These are phyloP conservation scores for Pedetes capensis DNA, from an alignment of 2,113 vertebrate species.

Conservation along the genomic window DNA sequence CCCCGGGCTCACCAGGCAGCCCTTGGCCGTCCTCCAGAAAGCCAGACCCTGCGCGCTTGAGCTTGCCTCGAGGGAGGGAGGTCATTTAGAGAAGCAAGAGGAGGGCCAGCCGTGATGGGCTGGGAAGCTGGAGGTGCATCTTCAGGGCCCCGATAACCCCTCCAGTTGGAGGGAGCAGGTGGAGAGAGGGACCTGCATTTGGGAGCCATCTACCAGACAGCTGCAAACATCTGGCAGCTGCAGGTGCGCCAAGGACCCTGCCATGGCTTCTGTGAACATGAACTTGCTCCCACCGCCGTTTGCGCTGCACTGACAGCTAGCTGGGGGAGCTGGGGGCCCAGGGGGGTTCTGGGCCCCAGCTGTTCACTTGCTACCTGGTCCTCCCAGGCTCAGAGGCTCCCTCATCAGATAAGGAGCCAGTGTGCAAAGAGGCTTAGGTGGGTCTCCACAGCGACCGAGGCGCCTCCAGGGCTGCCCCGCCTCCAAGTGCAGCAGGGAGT, in stretches of 20 bases:
- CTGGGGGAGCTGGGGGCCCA: not conserved
- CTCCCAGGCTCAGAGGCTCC: not conserved
- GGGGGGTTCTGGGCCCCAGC: no score
- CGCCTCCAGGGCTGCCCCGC: constrained; percentile 75
- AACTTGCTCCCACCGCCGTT: not conserved
- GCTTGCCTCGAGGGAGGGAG: not conserved
- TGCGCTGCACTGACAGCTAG: accelerated
- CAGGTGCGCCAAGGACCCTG: not conserved
- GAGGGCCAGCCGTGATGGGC: not conserved
- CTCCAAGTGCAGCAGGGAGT: constrained; percentile 44
- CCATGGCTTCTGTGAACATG: accelerated
- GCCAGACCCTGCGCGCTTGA: not conserved
- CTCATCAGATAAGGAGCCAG: constrained; percentile 79
- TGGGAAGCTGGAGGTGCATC: not conserved
- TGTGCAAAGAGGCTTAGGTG: constrained; percentile 82
- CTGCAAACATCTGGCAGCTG: not conserved
- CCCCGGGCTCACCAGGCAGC: not conserved
- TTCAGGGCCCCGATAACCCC: not conserved
- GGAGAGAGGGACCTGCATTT: not conserved
- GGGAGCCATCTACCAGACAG: accelerated
- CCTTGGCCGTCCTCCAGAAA: not conserved
- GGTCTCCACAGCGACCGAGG: constrained; percentile 87
- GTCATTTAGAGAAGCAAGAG: not conserved
- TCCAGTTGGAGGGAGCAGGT: not conserved
- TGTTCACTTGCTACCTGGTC: not conserved